Conservation (phyloP, 1,140 invertebrate genomes). For the Coenobita brevimanus region DNA sequence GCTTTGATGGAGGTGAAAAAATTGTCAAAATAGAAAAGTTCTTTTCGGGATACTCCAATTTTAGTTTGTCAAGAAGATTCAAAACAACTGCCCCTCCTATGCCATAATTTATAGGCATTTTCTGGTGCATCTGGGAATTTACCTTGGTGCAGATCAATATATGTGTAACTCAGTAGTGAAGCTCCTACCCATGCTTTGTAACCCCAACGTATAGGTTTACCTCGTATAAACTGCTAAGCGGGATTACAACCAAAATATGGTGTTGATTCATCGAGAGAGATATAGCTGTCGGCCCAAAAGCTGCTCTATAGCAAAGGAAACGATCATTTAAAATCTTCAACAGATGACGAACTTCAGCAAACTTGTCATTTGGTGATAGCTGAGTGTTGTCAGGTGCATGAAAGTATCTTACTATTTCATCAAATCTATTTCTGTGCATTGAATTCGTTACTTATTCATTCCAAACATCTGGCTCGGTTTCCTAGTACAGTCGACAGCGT, state of each 20-base stretch:
- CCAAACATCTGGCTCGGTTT: neutral
- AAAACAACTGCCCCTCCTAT: slow-evolving; percentile 11
- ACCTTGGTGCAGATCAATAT: neutral
- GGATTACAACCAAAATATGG: slow-evolving; percentile 3
- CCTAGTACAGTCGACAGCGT: neutral
- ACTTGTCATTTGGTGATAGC: neutral
- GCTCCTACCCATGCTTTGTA: slow-evolving; percentile 3
- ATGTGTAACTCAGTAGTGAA: neutral
- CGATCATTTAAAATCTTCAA: slow-evolving; percentile 11
- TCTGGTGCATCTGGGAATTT: neutral
- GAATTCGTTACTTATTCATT: neutral
- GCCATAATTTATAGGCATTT: slow-evolving; percentile 25
- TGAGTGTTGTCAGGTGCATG: neutral
- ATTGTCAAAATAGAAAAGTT: slow-evolving; percentile 22
- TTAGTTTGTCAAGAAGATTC: neutral
- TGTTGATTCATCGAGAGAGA: neutral
- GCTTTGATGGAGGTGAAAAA: slow-evolving; percentile 26
- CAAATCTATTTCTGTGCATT: slow-evolving; percentile 5
- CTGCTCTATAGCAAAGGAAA: neutral
- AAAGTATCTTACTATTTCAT: slow-evolving; percentile 15
- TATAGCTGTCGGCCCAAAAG: neutral
- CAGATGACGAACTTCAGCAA: neutral
- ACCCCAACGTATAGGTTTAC: too few species aligned
- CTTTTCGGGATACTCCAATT: slow-evolving; percentile 13
- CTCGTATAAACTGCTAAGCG: neutral